Conservation (phyloP, 2,888 invertebrate genomes). For the Microplitis manilae region DNA sequence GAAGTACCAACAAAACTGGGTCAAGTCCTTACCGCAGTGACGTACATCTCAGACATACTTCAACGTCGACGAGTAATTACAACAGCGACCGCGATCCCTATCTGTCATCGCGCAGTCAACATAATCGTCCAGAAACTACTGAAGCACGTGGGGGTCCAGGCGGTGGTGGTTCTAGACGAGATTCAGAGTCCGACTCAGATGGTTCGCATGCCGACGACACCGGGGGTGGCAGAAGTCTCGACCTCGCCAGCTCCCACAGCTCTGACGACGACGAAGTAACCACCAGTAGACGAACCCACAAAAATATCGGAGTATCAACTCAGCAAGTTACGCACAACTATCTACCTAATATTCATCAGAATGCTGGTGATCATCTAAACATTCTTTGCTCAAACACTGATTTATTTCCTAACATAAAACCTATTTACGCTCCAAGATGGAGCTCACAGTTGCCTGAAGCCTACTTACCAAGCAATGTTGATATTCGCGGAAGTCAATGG, state of each 20-base stretch:
- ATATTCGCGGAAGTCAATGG: slow-evolving; percentile 76
- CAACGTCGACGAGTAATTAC: slow-evolving; percentile 90
- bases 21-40: slow-evolving; percentile 93
- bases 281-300: slow-evolving; percentile 61
- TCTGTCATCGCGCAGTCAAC: slow-evolving; percentile 65
- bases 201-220: slow-evolving; percentile 72
- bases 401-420: slow-evolving; percentile 79
- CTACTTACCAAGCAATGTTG: slow-evolving; percentile 73
- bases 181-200: slow-evolving; percentile 88
- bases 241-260: slow-evolving; percentile 95
- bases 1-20: slow-evolving; percentile 94
- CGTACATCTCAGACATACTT: slow-evolving; percentile 86
- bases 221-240: slow-evolving; percentile 86
- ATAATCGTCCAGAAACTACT: slow-evolving; percentile 60
- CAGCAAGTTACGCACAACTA: slow-evolving; percentile 70
- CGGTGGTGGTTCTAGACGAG: slow-evolving; percentile 73
- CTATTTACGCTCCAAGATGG: slow-evolving; percentile 80
- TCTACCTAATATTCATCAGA: slow-evolving; percentile 75
- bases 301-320: slow-evolving; percentile 67
- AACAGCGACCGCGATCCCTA: slow-evolving; percentile 74
- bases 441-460: slow-evolving; percentile 80
- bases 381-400: slow-evolving; percentile 76
- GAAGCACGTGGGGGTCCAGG: slow-evolving; percentile 57
- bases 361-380: slow-evolving; percentile 65
- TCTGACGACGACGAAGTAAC: slow-evolving; percentile 86